These are phyloP conservation scores for Lamprologus callipterus DNA, from an alignment of 2,113 vertebrate species.

Conservation along the genomic window DNA sequence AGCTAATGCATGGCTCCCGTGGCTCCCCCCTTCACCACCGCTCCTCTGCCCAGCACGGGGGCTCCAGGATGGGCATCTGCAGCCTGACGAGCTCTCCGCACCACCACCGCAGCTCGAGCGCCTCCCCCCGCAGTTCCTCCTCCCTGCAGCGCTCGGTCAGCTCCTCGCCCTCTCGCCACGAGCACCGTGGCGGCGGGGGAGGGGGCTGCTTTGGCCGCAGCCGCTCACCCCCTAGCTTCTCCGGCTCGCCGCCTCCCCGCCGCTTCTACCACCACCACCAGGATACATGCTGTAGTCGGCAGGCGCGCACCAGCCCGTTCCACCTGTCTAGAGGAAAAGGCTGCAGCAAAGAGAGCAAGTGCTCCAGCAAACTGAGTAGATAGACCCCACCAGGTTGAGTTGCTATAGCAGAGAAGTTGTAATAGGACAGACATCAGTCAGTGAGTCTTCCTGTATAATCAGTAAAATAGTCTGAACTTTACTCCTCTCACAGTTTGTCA, in stretches of 20 bases:
- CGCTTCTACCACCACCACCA: conserved; percentile 85
- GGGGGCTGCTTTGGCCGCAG: conserved; percentile 82
- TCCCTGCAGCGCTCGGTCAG: conserved; percentile 93
- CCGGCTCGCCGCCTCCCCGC: conserved; percentile 88
- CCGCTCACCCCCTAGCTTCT: conserved; percentile 93
- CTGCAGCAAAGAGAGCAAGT: conserved; percentile 83
- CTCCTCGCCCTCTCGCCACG: conserved; percentile 89
- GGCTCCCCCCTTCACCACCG: conserved; percentile 78
- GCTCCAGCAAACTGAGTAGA: conserved; percentile 93
- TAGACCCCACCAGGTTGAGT: conserved; percentile 63
- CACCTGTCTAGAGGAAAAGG: conserved; percentile 72
- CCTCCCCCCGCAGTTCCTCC: conserved; percentile 87
- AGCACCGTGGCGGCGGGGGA: conserved; percentile 73
- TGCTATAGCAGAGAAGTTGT: neutral
- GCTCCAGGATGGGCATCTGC: conserved; percentile 83
- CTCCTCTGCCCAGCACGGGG: conserved; percentile 56
- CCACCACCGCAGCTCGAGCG: conserved; percentile 87
- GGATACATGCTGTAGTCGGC: conserved; percentile 84
- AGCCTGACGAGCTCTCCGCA: conserved; percentile 81
- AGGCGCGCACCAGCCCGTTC: conserved; percentile 75
- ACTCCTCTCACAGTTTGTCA: neutral
- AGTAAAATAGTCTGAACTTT: neutral
- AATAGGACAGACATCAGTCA: neutral
- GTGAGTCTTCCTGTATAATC: conserved; percentile 21
- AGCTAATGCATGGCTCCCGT: conserved; percentile 87